phyloP scores from a whole-genome alignment of 2,113 vertebrate genomes.

The Rousettus leschenaultii region DNA sequence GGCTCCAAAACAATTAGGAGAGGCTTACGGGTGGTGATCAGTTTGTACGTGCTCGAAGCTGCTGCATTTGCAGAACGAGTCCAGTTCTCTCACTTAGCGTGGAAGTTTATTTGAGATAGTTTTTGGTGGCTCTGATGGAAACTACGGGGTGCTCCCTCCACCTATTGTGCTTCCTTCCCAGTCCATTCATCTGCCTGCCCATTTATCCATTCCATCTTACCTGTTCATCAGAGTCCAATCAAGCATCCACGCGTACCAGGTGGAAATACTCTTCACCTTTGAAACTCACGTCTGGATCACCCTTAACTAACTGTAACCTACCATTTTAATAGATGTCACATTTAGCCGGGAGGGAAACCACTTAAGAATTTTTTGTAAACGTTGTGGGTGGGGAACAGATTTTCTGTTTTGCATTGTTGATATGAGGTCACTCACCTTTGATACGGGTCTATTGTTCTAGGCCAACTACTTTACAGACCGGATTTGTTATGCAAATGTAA shows the following conservation, averaged over 20 bases:
- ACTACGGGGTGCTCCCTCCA: neutral
- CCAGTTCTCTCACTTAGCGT: neutral
- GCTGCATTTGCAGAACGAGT: no score
- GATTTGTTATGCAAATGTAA: slow-evolving; percentile 62
- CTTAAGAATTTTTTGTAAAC: slow-evolving; percentile 16
- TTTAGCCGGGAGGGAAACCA: slow-evolving; percentile 23
- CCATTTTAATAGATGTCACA: neutral
- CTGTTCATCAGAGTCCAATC: neutral
- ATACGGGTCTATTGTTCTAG: neutral
- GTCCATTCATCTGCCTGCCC: no score
- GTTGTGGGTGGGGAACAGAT: neutral
- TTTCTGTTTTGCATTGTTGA: slow-evolving; percentile 18
- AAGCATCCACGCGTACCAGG: rapidly evolving
- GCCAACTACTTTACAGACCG: neutral
- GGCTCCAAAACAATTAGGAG: neutral
- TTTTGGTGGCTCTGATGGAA: neutral
- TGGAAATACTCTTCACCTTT: neutral
- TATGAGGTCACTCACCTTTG: neutral
- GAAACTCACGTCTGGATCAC: rapidly evolving
- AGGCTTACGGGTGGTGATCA: neutral
- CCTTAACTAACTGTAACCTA: neutral
- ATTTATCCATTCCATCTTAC: neutral
- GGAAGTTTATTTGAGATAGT: neutral
- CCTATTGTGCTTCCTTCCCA: neutral
- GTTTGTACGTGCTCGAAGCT: neutral